These are phyloP conservation scores for Fundulus diaphanus DNA, from an alignment of 2,797 vertebrate species.

Conservation along the genomic window DNA sequence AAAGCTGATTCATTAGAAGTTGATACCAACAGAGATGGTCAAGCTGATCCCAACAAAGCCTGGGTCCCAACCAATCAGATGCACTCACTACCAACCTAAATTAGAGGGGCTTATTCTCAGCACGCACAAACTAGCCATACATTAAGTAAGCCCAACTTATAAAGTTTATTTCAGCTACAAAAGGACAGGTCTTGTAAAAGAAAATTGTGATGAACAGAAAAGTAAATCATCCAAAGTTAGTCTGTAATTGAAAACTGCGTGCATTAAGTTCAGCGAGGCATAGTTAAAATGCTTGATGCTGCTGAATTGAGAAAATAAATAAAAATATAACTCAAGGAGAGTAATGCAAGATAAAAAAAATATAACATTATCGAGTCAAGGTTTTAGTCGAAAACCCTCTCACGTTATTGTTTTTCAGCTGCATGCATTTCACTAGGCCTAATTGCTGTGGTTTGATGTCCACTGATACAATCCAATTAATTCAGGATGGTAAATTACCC, in stretches of 20 bases:
- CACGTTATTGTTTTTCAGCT: neutral
- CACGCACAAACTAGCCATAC: neutral
- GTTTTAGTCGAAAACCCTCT: neutral
- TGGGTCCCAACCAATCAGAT: no score
- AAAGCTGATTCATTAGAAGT: neutral
- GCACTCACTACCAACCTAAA: neutral
- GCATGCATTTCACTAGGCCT: conserved; percentile 22
- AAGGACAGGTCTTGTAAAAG: neutral
- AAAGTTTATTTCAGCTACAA: neutral
- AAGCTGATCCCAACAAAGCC: no score
- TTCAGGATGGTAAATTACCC: conserved; percentile 28
- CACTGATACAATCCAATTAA: conserved; percentile 25
- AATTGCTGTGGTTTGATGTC: conserved; percentile 28
- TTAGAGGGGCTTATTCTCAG: neutral
- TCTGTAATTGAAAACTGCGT: neutral
- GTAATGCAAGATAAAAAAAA: neutral
- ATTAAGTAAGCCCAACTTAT: neutral
- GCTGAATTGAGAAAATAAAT: neutral
- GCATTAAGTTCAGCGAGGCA: neutral
- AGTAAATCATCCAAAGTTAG: neutral
- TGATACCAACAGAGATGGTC: no score
- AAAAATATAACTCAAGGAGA: neutral
- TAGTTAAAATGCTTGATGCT: neutral
- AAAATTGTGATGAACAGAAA: no score
- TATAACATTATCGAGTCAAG: no score